Base-by-base conservation (phyloP, 2,888 invertebrate species). In the Scotopteryx bipunctaria region DNA sequence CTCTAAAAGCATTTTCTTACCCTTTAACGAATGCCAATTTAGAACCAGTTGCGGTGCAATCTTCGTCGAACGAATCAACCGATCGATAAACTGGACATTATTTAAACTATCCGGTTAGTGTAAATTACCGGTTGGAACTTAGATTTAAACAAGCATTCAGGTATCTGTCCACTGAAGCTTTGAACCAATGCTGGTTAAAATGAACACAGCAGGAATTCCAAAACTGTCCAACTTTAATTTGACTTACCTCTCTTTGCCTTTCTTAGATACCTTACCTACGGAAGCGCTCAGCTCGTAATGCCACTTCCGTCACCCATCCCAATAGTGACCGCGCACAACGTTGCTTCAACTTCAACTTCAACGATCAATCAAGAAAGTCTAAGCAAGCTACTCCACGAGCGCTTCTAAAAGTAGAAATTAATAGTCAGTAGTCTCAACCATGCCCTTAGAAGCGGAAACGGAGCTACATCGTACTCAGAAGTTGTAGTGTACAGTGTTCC, bases 61-160 rank as follows among this genome's bases (percentile, higher is more conserved):
- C 46, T 38, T 35, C 27, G 27, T 5, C 9, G 46, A 33, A 33
- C 38, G 32, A 41, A 52, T 45, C 51, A 49, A 50, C 57, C 51
- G 55, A 59, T 68, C 61, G 59, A 61, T 56, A 57, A 63, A 58
- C 63, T 55, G 37, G 56, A 42, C 36, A 49, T 59, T 60, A 61
- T 65, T 69, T 64, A 63, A 61, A 61, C 63, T 61, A 56, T 59
- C 48, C 53, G 61, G 45, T 53, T 57, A 58, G 55, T 55, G 50
- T 59, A 61, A 58, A 50, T 58, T 57, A 62, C 53, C 31, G 31
- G 50, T 55, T 61, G 50, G 51, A 53, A 44, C 46, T 54, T 36
- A 46, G 53, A 53, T 55, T 44, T 35, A 44, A 33, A 35, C 43
- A 44, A 31, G 36, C 36, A 19, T 37, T 66, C 71, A 77, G 73